phyloP scores from a whole-genome alignment of 2,113 vertebrate species.

The Sterrhoptilus dennistouni region DNA sequence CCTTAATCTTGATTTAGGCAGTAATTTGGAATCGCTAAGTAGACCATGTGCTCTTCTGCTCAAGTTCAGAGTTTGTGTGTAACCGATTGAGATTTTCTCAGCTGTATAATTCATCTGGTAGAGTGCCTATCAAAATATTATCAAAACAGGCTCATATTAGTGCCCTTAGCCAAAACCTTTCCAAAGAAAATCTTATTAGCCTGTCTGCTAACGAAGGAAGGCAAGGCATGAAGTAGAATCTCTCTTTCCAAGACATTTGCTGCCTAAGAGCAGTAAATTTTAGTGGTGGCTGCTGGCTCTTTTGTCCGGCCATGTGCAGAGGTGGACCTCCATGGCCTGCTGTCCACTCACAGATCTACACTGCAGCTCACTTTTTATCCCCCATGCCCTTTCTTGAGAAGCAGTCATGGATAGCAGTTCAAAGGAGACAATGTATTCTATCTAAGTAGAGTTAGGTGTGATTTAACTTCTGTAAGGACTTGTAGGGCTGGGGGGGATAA shows the following conservation, averaged over 20 bases:
- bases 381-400: background rate
- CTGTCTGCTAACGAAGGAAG: background rate
- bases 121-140: background rate
- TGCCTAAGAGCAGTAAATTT: background rate
- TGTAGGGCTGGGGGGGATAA: background rate
- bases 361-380: fast-evolving
- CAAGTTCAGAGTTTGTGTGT: background rate
- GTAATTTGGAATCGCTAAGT: background rate
- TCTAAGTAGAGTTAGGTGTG: background rate
- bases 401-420: background rate
- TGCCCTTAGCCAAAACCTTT: background rate
- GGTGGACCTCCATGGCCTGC: fast-evolving
- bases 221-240: background rate
- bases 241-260: background rate
- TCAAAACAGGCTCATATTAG: background rate
- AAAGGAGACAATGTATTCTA: background rate
- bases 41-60: background rate
- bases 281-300: background rate
- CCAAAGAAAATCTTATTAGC: background rate
- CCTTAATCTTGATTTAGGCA: background rate
- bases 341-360: background rate
- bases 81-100: background rate
- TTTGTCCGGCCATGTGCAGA: background rate
- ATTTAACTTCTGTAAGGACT: background rate
- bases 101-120: background rate